A percentile compares a stretch with the other conserved stretches of the same genome.
Conservation (phyloP, 92 coral and sea anemone species). For the Palythoa grandis region DNA sequence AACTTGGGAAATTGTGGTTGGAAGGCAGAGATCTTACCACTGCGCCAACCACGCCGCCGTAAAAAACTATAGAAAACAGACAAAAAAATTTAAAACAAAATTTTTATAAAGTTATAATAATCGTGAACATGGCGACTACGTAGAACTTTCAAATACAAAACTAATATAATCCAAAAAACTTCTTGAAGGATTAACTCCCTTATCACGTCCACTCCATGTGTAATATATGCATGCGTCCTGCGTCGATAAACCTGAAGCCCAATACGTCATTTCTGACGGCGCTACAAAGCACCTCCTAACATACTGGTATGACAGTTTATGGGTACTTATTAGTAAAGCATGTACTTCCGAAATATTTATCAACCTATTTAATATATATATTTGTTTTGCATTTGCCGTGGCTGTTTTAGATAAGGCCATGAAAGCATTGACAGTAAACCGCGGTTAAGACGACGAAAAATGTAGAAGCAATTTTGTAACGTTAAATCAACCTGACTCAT, state of each 20-base stretch:
- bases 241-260: not conserved
- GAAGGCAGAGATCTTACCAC: too few species aligned
- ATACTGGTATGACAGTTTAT: not conserved
- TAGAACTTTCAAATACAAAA: not conserved
- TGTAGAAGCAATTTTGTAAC: not conserved
- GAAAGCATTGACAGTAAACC: too few species aligned
- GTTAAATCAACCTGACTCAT: not conserved
- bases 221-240: not conserved
- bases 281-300: too few species aligned
- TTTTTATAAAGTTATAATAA: not conserved
- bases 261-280: not conserved
- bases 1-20: too few species aligned
- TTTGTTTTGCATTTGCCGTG: not conserved
- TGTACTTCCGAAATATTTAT: not conserved
- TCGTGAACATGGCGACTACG: not conserved
- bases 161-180: not conserved
- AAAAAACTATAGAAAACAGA: too few species aligned
- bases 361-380: not conserved
- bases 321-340: not conserved
- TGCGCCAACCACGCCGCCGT: too few species aligned
- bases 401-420: not conserved
- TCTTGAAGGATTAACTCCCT: not conserved
- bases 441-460: not conserved
- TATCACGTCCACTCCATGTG: not conserved
- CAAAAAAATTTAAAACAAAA: too few species aligned